Evolutionary conservation across 2,888 invertebrate species (phyloP).

Genomic region (Lepas anatifera): DNA sequence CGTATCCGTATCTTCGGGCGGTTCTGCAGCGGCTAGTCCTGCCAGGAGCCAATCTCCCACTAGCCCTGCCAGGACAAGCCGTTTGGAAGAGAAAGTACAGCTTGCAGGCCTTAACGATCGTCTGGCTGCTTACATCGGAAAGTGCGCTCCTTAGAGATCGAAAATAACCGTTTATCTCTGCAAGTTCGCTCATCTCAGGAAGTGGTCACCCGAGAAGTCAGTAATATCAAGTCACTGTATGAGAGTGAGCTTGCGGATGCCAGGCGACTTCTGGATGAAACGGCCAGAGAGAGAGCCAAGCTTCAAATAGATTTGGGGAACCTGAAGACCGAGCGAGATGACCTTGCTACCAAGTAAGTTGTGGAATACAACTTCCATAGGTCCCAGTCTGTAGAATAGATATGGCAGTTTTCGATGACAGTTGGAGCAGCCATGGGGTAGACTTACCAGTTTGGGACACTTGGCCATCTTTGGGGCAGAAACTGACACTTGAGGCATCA

Average conservation of each 20-base stretch:
- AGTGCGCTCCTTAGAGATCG: constrained; percentile 82
- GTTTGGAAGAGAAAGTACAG: constrained; percentile 87
- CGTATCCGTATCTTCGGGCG: background rate
- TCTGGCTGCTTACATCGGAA: constrained; percentile 90
- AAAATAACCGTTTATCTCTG: constrained; percentile 71
- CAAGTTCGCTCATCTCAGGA: constrained; percentile 67
- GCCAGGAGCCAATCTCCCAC: constrained; percentile 41
- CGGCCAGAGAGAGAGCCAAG: constrained; percentile 82
- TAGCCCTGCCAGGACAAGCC: constrained; percentile 76
- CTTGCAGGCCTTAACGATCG: constrained; percentile 91
- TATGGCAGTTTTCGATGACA: too few relatives aligned
- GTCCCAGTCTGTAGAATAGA: too few relatives aligned
- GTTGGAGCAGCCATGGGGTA: too few relatives aligned
- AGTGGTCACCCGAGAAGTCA: constrained; percentile 72
- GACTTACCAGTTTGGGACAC: too few relatives aligned
- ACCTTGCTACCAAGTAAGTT: constrained; percentile 56
- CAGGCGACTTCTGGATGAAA: constrained; percentile 78
- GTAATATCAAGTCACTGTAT: constrained; percentile 80
- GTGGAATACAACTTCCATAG: too few relatives aligned
- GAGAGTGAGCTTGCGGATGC: constrained; percentile 87
- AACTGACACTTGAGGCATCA: too few relatives aligned
- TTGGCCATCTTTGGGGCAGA: too few relatives aligned
- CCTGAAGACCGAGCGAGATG: constrained; percentile 71
- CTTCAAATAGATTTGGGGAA: constrained; percentile 85
- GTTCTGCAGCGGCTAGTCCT: background rate